phyloP scores from a whole-genome alignment of 2,888 invertebrate genomes.

The Tupiocoris notatus region DNA sequence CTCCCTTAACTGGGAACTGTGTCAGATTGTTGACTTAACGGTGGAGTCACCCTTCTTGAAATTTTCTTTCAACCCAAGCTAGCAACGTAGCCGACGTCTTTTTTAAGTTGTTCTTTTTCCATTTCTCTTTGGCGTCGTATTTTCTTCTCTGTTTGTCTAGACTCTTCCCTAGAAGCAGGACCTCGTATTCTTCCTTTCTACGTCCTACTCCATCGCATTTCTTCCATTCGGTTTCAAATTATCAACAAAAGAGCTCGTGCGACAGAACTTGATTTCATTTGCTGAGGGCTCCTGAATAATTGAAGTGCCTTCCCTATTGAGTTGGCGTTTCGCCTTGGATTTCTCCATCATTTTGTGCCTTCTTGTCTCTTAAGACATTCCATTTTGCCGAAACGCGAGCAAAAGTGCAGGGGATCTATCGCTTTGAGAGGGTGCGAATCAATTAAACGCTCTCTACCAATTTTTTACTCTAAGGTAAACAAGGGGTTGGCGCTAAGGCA shows the following conservation, averaged over 20 bases:
- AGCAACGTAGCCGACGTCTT: not conserved
- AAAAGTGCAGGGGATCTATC: not conserved
- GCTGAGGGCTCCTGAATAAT: constrained; percentile 21
- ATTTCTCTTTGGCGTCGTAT: not conserved
- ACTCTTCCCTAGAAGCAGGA: too few relatives aligned
- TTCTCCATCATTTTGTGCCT: not conserved
- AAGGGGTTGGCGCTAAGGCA: constrained; percentile 6
- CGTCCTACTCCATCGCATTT: not conserved
- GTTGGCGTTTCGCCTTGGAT: not conserved
- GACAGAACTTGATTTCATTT: constrained; percentile 31
- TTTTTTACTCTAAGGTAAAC: constrained; percentile 15
- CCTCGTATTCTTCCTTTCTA: constrained; percentile 3
- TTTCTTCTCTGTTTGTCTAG: constrained; percentile 14
- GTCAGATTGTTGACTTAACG: constrained; percentile 23
- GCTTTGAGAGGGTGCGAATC: constrained; percentile 17
- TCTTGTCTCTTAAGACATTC: constrained; percentile 1
- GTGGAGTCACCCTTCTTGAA: not conserved
- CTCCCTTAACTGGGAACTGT: not conserved
- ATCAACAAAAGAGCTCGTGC: constrained; percentile 29
- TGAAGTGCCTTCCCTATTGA: constrained; percentile 35
- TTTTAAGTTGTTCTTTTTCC: constrained; percentile 1
- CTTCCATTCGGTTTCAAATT: constrained; percentile 22
- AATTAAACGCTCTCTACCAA: constrained; percentile 26
- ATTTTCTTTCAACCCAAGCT: not conserved
- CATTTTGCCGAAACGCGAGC: constrained; percentile 6